A percentile compares a stretch with the other conserved stretches of the same genome.
Conservation (phyloP, 2,888 invertebrate species). For the Agrilus cyanescens region DNA sequence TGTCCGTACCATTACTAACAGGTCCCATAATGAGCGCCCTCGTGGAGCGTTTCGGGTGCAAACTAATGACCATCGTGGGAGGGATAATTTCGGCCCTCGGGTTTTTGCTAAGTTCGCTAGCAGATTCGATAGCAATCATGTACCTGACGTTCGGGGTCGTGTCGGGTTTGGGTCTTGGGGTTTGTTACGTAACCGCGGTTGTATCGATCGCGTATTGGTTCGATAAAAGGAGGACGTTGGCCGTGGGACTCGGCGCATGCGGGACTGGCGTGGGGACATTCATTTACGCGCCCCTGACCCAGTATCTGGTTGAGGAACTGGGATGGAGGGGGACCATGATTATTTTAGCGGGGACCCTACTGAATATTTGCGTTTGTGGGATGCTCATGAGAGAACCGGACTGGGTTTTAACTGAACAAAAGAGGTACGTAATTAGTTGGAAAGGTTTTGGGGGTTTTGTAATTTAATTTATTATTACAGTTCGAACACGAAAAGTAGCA, state of each 20-base stretch:
- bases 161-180: conserved; percentile 71
- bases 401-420: conserved; percentile 54
- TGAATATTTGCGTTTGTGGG: conserved; percentile 78
- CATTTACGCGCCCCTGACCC: conserved; percentile 75
- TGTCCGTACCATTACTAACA: conserved; percentile 75
- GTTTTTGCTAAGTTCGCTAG: conserved; percentile 61
- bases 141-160: conserved; percentile 78
- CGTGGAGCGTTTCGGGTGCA: conserved; percentile 69
- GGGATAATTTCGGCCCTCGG: conserved; percentile 63
- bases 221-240: conserved; percentile 74
- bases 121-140: conserved; percentile 62
- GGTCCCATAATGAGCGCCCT: conserved; percentile 77
- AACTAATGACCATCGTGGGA: conserved; percentile 41
- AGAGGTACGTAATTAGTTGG: conserved; percentile 19
- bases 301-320: conserved; percentile 61
- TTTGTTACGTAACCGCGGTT: conserved; percentile 81
- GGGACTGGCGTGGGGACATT: conserved; percentile 86
- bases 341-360: conserved; percentile 69
- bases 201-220: conserved; percentile 90
- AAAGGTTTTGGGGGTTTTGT: neutral
- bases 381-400: conserved; percentile 80
- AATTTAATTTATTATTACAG: neutral
- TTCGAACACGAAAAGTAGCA: neutral
- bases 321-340: conserved; percentile 80
- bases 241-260: conserved; percentile 77